Percentiles rank a stretch among this genome's conserved stretches.
Evolutionary conservation across 2,888 invertebrate species (phyloP).

Genomic region (Dolichopus griseipennis): DNA sequence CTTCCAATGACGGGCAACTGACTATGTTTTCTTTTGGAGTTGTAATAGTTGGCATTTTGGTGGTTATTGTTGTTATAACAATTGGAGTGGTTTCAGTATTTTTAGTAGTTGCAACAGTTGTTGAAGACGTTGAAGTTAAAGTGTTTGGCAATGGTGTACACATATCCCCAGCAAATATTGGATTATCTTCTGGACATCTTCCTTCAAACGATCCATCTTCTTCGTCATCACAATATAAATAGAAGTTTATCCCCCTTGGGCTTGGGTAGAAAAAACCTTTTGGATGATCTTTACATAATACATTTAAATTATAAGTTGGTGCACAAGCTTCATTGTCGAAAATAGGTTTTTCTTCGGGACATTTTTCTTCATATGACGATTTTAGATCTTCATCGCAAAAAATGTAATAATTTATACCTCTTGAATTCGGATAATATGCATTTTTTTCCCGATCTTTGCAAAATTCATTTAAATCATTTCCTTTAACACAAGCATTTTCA

Average conservation of each 20-base stretch:
- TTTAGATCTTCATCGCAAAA: conserved; percentile 11
- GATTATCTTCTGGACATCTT: conserved; percentile 29
- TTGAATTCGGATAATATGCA: not conserved
- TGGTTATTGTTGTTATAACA: not conserved
- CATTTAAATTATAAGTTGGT: conserved; percentile 22
- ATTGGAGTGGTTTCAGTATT: not conserved
- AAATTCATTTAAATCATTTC: conserved; percentile 27
- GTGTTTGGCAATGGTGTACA: conserved; percentile 32
- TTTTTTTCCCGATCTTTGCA: conserved; percentile 21
- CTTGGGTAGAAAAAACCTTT: not conserved
- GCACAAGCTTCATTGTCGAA: conserved; percentile 31
- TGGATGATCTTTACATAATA: conserved; percentile 26
- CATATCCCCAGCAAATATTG: conserved; percentile 29
- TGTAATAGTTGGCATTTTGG: not conserved
- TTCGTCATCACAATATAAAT: conserved; percentile 11
- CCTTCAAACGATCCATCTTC: conserved; percentile 24
- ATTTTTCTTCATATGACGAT: conserved; percentile 27
- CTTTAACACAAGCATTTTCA: conserved; percentile 28
- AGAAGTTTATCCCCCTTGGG: not conserved
- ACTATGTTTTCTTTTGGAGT: conserved; percentile 7
- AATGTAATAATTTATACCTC: not conserved
- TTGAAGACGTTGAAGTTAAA: conserved; percentile 24
- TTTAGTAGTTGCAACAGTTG: not conserved
- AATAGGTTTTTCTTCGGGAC: conserved; percentile 29
- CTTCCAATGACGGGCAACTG: conserved; percentile 29